phyloP scores from a whole-genome alignment of 2,797 vertebrate genomes.

The Ctenopoma multispine region DNA sequence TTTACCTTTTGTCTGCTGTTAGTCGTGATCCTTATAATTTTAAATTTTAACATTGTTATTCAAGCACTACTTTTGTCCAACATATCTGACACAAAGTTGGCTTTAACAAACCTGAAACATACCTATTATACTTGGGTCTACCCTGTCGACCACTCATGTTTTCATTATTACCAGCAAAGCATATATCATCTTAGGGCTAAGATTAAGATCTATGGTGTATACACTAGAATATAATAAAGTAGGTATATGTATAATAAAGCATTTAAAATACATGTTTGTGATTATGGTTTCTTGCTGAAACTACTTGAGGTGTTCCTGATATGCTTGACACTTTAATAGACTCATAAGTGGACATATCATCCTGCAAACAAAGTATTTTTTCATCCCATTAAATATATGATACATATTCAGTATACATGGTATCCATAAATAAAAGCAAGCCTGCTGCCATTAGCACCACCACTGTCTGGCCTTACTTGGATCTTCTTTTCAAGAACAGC shows the following conservation, averaged over 20 bases:
- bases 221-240: not conserved
- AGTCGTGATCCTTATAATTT: no score
- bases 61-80: no score
- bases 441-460: conserved; percentile 17
- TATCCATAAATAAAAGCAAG: conserved; percentile 37
- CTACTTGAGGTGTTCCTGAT: conserved; percentile 43
- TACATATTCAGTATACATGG: conserved; percentile 26
- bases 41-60: no score
- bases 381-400: conserved; percentile 44
- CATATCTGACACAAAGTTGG: no score
- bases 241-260: not conserved
- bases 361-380: conserved; percentile 36
- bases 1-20: no score
- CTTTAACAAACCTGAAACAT: not conserved
- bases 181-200: not conserved
- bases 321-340: conserved; percentile 48
- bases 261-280: conserved; percentile 13
- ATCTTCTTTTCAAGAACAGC: conserved; percentile 28
- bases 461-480: not conserved
- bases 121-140: not conserved
- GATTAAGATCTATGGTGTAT: conserved; percentile 5
- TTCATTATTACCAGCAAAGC: not conserved
- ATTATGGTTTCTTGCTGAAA: conserved; percentile 37
- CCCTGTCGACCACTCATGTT: not conserved
- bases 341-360: conserved; percentile 40